phyloP scores from a whole-genome alignment of 1,140 invertebrate genomes.

The Pachyrhynchus sulphureomaculatus region DNA sequence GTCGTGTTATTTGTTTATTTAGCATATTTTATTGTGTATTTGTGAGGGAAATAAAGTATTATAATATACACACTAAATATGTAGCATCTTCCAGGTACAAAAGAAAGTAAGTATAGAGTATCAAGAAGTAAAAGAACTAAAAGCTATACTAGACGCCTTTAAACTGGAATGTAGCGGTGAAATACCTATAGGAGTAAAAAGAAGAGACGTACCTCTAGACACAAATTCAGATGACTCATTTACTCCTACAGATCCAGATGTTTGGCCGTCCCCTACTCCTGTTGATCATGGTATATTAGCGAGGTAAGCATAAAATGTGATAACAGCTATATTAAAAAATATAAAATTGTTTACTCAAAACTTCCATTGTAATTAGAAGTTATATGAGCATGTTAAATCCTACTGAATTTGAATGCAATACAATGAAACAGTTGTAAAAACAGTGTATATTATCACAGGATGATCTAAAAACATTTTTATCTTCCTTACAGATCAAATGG shows the following conservation, averaged over 20 bases:
- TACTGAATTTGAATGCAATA: too few relatives aligned
- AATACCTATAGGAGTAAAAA: conserved; percentile 43
- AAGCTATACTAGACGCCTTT: conserved; percentile 60
- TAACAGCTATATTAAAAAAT: too few relatives aligned
- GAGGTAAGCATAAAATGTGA: conserved; percentile 5
- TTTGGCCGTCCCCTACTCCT: conserved; percentile 88
- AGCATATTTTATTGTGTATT: too few relatives aligned
- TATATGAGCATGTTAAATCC: too few relatives aligned
- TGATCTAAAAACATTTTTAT: too few relatives aligned
- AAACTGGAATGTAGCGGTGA: conserved; percentile 44
- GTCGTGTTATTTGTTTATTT: too few relatives aligned
- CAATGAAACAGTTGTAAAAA: neutral
- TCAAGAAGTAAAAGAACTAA: conserved; percentile 84
- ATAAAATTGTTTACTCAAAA: conserved; percentile 1
- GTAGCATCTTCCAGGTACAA: conserved; percentile 69
- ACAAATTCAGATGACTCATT: conserved; percentile 59
- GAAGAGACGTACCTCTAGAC: conserved; percentile 33
- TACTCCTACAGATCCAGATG: conserved; percentile 77
- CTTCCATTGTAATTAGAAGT: neutral
- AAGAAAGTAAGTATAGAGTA: conserved; percentile 88
- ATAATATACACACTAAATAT: too few relatives aligned
- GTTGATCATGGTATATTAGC: conserved; percentile 63
- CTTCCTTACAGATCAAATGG: conserved; percentile 29
- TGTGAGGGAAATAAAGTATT: too few relatives aligned
- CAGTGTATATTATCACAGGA: too few relatives aligned